Evolutionary conservation across 2,888 invertebrate genomes (phyloP).

Genomic region (Salticus scenicus): DNA sequence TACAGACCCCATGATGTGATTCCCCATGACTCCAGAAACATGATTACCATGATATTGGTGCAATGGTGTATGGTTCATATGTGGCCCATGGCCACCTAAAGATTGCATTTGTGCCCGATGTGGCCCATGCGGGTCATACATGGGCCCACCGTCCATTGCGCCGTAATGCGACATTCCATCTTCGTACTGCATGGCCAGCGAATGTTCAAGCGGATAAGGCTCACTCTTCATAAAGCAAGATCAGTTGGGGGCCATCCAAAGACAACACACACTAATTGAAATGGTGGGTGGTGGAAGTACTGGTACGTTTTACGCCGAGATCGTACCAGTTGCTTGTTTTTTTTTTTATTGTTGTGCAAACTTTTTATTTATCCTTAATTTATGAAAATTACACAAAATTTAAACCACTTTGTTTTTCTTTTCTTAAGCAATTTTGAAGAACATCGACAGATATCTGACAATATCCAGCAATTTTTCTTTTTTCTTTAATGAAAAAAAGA

Average conservation of each 20-base stretch:
- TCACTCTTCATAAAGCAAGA: slow-evolving; percentile 68
- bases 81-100: slow-evolving; percentile 77
- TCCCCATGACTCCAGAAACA: slow-evolving; percentile 78
- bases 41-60: slow-evolving; percentile 83
- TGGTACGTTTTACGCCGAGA: background rate
- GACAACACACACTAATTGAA: slow-evolving; percentile 24
- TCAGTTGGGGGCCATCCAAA: slow-evolving; percentile 54
- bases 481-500: too few relatives aligned
- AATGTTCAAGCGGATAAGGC: slow-evolving; percentile 64
- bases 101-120: slow-evolving; percentile 79
- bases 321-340: background rate
- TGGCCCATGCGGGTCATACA: slow-evolving; percentile 85
- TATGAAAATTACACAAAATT: background rate
- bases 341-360: background rate
- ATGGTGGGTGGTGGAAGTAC: background rate
- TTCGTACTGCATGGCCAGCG: slow-evolving; percentile 84
- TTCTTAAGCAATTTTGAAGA: background rate
- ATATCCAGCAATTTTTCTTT: background rate
- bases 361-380: background rate
- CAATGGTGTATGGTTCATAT: slow-evolving; percentile 81
- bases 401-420: too few relatives aligned
- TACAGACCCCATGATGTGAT: slow-evolving; percentile 79
- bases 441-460: background rate
- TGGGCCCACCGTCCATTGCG: slow-evolving; percentile 83
- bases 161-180: slow-evolving; percentile 92